Conservation (phyloP, 2,888 invertebrate genomes). For the Metallyticus violacea region DNA sequence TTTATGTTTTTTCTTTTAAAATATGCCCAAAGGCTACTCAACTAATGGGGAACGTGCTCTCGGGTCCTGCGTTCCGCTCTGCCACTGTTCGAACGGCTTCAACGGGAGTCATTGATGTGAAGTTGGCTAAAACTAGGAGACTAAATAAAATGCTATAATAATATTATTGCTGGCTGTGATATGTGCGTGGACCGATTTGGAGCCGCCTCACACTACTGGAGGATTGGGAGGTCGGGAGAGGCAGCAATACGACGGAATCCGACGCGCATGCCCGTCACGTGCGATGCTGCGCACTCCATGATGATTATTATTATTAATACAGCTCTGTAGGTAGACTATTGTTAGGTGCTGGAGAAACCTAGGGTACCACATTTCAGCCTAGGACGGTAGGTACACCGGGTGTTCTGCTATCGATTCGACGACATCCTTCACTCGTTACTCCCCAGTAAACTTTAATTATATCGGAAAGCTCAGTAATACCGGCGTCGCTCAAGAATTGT, state of each 20-base stretch:
- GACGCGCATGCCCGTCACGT: neutral
- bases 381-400: neutral
- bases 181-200: neutral
- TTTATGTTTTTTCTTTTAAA: neutral
- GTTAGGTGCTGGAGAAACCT: neutral
- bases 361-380: neutral
- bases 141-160: neutral
- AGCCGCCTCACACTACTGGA: neutral
- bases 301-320: neutral
- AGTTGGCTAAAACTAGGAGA: too few relatives aligned
- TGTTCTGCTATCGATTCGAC: neutral
- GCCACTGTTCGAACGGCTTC: too few relatives aligned
- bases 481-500: neutral
- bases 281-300: neutral
- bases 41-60: neutral
- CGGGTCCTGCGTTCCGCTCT: neutral
- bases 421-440: neutral
- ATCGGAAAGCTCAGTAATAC: neutral
- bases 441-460: neutral
- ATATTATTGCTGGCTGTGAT: neutral
- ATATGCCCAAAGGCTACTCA: too few relatives aligned
- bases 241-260: neutral
- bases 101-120: too few relatives aligned
- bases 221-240: neutral
- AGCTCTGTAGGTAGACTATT: neutral